Evolutionary conservation across 2,113 vertebrate genomes (phyloP).

Genomic region (Suricata suricatta): DNA sequence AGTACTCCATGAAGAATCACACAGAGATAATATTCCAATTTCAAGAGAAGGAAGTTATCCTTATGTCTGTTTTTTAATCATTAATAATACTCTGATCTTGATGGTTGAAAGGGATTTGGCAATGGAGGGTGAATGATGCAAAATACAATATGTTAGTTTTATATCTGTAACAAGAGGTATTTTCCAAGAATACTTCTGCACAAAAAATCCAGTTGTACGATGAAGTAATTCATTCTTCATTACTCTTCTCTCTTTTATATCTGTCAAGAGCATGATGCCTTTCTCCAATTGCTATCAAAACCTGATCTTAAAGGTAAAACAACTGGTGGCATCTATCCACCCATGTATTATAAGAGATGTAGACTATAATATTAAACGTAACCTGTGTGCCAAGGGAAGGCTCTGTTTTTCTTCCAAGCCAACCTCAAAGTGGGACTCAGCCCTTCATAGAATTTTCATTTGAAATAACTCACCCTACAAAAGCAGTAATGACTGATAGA

Average conservation of each 20-base stretch:
- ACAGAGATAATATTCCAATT: neutral
- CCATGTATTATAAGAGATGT: neutral
- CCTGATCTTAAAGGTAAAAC: neutral
- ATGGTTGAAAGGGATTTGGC: neutral
- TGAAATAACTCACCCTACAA: neutral
- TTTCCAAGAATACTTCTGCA: neutral
- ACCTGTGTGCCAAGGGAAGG: neutral
- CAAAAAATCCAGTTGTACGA: neutral
- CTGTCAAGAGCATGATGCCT: neutral
- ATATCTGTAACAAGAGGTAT: neutral
- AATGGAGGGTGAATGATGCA: neutral
- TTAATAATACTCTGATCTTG: neutral
- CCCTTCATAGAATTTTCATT: neutral
- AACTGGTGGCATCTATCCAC: neutral
- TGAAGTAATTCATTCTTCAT: neutral
- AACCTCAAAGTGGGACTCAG: neutral
- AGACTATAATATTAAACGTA: neutral
- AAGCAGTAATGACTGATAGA: neutral
- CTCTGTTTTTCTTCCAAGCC: neutral
- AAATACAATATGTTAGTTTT: neutral
- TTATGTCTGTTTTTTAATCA: conserved; percentile 44
- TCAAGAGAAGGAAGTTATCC: conserved; percentile 27
- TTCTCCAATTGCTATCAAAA: neutral
- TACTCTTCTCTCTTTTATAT: neutral
- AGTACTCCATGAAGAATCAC: conserved; percentile 30